Evolutionary conservation across 2,113 vertebrate species (phyloP).

Genomic region (Chaetodon auriga): DNA sequence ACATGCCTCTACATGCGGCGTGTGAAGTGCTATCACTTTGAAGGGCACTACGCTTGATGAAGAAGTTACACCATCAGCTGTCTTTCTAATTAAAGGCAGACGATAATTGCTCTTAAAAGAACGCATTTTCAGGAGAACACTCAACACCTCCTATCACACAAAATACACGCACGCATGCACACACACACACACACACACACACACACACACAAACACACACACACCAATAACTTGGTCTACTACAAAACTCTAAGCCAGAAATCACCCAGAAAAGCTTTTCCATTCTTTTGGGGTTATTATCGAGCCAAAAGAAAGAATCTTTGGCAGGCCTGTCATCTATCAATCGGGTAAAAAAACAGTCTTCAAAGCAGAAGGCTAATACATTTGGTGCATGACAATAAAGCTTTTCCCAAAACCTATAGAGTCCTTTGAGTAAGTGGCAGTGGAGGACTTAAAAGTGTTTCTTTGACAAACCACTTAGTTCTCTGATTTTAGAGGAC

Average conservation of each 20-base stretch:
- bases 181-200: conserved; percentile 9
- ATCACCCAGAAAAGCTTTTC: conserved; percentile 39
- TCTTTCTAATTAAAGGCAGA: conserved; percentile 66
- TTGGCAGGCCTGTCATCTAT: conserved; percentile 65
- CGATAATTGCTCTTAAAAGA: conserved; percentile 65
- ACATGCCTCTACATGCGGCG: conserved; percentile 36
- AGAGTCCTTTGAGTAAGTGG: conserved; percentile 57
- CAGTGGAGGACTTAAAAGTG: conserved; percentile 62
- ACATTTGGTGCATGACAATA: conserved; percentile 65
- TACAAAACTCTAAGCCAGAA: conserved; percentile 36
- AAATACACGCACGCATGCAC: conserved; percentile 11
- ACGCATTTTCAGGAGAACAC: conserved; percentile 35
- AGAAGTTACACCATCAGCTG: conserved; percentile 57
- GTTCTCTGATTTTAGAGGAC: conserved; percentile 67
- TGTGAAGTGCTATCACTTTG: conserved; percentile 72
- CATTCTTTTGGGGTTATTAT: conserved; percentile 52
- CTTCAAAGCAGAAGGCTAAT: conserved; percentile 69
- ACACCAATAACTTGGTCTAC: conserved; percentile 19
- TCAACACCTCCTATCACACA: conserved; percentile 18
- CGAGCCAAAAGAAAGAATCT: conserved; percentile 50
- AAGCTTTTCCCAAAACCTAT: conserved; percentile 68
- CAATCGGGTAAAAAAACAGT: conserved; percentile 61
- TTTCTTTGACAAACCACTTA: conserved; percentile 77
- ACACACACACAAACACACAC: conserved; percentile 9
- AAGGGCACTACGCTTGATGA: conserved; percentile 56